phyloP scores from a whole-genome alignment of 2,113 vertebrate species.

The Mus musculus region GRCm39 chr12:87310501-87311000 shows the following conservation, averaged over 20 bases:
- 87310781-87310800: background rate
- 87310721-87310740: conserved; percentile 96
- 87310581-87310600: conserved; percentile 15
- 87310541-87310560: background rate
- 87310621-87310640: background rate
- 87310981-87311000: background rate
- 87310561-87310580: background rate
- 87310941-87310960: background rate
- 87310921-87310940: background rate
- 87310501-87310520: background rate
- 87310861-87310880: background rate
- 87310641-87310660: background rate
- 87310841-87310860: background rate
- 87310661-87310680: conserved; percentile 84
- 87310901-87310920: background rate
- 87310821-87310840: background rate
- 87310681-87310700: conserved; percentile 94
- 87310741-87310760: conserved; percentile 96
- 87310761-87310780: conserved; percentile 91
- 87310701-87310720: conserved; percentile 97
- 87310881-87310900: conserved; percentile 8
- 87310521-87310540: background rate
- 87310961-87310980: background rate
- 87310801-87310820: background rate
- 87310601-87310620: background rate